Base-by-base conservation (phyloP, 2,113 vertebrate species). In the Oryzias javanicus region DNA sequence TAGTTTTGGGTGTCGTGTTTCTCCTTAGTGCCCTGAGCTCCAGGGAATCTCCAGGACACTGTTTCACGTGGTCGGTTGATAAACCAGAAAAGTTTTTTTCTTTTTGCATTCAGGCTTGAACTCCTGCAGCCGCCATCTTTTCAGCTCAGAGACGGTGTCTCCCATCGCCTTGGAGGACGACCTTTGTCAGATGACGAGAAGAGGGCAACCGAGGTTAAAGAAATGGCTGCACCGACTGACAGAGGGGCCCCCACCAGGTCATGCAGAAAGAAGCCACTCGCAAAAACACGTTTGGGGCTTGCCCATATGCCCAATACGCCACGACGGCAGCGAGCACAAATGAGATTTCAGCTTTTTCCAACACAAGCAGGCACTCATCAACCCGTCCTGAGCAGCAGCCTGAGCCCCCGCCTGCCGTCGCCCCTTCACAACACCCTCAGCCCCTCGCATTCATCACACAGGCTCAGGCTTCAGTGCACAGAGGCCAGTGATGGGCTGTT, bases 181-280 rank as follows among this genome's bases (percentile, higher is more conserved):
- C 89, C 88, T 89, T 91, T 93, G 91, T 94, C 93, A 92, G 85
- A 90, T 90, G 90, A 89, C 92, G 89, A 85, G 80, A 78, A 78
- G 80, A 79, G 89, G 91, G 91, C 88, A 87, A 16, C 72, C 78
- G 67, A 76, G 89, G 91, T 93, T 92, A 90, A 91, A 91, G 86
- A 69, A 82, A 89, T 88, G 75, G 85, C 90, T 84, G 75, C 90
- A 84, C 83, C 88, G 83, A 84, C 83, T 88, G 83, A 65, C 74
- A 72, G 76, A 84, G 76, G 75, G 69, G 81, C 77, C 87, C 83
- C 88, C 83, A 19, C 70, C 82, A 87, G 93, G 85, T 94, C 91
- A 92, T 81, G 91, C 90, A 88, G 91, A 93, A 95, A 89, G 72
- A 80, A 86, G 85, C 70, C 76, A 81, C 85, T 76, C 41, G 57